Evolutionary conservation across 2,888 invertebrate species (phyloP), one percentile per base, ranked within the genome.

Genomic region (Dasypolia templi): DNA sequence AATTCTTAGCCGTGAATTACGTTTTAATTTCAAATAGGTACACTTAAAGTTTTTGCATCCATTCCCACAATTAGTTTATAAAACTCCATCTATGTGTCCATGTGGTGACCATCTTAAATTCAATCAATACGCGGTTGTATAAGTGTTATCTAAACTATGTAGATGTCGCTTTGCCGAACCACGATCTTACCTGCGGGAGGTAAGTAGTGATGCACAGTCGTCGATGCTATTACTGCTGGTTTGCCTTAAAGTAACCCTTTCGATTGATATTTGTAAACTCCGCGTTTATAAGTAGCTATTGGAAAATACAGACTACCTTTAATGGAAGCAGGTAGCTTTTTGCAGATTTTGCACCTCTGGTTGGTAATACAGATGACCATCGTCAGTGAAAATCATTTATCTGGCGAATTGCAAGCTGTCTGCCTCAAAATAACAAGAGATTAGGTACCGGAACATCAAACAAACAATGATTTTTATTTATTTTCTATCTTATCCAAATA

Each of bases 111-210:
- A 53, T 26, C 3, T 6, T 4, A 1, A 32, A 32, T 32, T 26
- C 3, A 72, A 72, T 65, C 77, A 59, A 77, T 79, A 49, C 2
- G 1, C 3, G 14, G 0, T 42, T 42, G n/a, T 49, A 9, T 35
- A 65, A 72, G 73, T 72, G 12, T n/a, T 5, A 2, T 1, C 0
- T 2, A 2, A 19, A 42, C 42, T 12, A 0, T 42, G 5, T 32
- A 77, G 77, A 77, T 72, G 77, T 26, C 79, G 1, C 55, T 44
- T 0, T 14, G 2, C 19, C 9, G 3, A 39, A 53, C 11, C n/a
- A n/a, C 2, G 51, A 26, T 26, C 3, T 26, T 0, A 0, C 2
- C 2, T 32, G 1, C 7, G 6, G 3, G 17, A 0, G 1, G 1
- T 19, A 14, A 19, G 0, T 12, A 9, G 35, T n/a, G 2, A 49